Percentiles rank a stretch among this genome's conserved stretches.
Conservation (phyloP, 2,797 vertebrate species). For the Pseudomugil tenellus region DNA sequence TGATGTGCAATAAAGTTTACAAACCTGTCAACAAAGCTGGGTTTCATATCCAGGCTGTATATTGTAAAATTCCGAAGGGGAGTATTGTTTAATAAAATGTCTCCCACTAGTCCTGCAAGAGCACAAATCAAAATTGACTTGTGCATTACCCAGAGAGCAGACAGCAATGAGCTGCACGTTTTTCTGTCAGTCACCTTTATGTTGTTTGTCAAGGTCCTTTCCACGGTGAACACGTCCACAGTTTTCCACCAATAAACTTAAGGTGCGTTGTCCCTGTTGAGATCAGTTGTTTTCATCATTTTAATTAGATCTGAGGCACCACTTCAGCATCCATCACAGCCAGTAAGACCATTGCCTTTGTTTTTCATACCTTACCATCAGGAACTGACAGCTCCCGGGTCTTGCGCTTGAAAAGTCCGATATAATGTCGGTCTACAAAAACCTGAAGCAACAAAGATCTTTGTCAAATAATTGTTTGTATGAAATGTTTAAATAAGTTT, state of each 20-base stretch:
- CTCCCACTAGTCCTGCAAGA: slow-evolving; percentile 90
- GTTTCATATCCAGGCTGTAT: slow-evolving; percentile 94
- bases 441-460: slow-evolving; percentile 79
- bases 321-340: slow-evolving; percentile 12
- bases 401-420: slow-evolving; percentile 89
- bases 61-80: slow-evolving; percentile 91
- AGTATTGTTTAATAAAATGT: slow-evolving; percentile 88
- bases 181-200: slow-evolving; percentile 86
- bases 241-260: slow-evolving; percentile 94
- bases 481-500: neutral
- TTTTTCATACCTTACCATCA: slow-evolving; percentile 85
- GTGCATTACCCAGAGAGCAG: slow-evolving; percentile 9
- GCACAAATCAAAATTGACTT: slow-evolving; percentile 51
- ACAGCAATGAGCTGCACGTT: slow-evolving; percentile 17
- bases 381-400: slow-evolving; percentile 84
- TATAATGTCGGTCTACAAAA: slow-evolving; percentile 88
- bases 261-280: slow-evolving; percentile 83
- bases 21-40: slow-evolving; percentile 90
- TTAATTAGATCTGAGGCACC: slow-evolving; percentile 6
- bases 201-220: slow-evolving; percentile 86
- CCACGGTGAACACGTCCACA: slow-evolving; percentile 91
- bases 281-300: slow-evolving; percentile 29
- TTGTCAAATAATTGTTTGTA: neutral
- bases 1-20: slow-evolving; percentile 53
- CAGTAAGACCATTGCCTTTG: slow-evolving; percentile 2